Evolutionary conservation across 2,113 vertebrate species (phyloP).

Genomic region (Cinclus mexicanus): DNA sequence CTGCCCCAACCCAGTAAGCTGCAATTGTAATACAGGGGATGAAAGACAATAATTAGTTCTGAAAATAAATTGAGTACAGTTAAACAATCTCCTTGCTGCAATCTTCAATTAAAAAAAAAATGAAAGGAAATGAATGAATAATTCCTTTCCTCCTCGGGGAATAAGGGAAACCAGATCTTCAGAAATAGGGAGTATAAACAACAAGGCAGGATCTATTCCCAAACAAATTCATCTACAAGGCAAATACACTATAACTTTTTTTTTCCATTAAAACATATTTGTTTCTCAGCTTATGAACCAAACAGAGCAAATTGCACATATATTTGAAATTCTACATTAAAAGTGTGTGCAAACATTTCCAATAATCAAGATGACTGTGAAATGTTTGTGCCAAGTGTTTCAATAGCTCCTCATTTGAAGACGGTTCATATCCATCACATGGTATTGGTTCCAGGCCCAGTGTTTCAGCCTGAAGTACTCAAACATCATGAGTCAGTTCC

Average conservation of each 20-base stretch:
- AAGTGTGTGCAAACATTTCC: constrained; percentile 62
- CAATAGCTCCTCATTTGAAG: constrained; percentile 20
- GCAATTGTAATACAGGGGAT: background rate
- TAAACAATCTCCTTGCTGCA: constrained; percentile 14
- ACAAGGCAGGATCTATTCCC: background rate
- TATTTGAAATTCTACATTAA: constrained; percentile 45
- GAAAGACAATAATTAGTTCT: constrained; percentile 18
- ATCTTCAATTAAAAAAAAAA: constrained; percentile 40
- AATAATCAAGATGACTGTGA: constrained; percentile 52
- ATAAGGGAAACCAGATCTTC: constrained; percentile 8
- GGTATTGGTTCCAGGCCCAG: constrained; percentile 45
- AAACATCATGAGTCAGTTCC: constrained; percentile 32
- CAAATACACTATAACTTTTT: background rate
- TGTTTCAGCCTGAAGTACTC: constrained; percentile 38
- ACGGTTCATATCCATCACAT: constrained; percentile 36
- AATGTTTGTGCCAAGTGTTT: constrained; percentile 53
- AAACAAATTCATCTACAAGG: background rate
- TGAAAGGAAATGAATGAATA: constrained; percentile 17
- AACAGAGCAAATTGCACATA: constrained; percentile 1
- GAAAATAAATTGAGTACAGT: background rate
- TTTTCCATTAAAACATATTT: constrained; percentile 36
- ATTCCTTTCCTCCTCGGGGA: background rate
- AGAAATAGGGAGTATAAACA: background rate
- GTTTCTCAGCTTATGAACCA: constrained; percentile 36
- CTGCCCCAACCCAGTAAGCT: background rate